Evolutionary conservation across 2,113 vertebrate species (phyloP).

Genomic region (Oxyruncus cristatus): DNA sequence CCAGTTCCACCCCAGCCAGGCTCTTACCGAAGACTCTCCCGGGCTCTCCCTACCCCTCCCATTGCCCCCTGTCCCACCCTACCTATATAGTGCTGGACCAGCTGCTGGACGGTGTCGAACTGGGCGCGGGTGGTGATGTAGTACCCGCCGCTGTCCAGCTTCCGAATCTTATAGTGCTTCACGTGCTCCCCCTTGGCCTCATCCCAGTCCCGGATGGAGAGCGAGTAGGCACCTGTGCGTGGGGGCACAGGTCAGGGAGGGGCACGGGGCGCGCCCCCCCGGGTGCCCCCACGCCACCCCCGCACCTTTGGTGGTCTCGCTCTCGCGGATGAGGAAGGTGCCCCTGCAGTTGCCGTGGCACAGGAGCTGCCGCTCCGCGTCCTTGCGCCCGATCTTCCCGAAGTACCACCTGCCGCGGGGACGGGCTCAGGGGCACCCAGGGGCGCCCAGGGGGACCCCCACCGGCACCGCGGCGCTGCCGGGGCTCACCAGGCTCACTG

Average conservation of each 20-base stretch:
- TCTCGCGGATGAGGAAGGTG: conserved; percentile 45
- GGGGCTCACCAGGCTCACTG: background rate
- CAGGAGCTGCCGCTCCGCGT: conserved; percentile 16
- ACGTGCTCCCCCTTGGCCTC: conserved; percentile 90
- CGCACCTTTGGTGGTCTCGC: background rate
- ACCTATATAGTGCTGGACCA: conserved; percentile 94
- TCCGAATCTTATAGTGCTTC: conserved; percentile 98
- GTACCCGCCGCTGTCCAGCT: conserved; percentile 93
- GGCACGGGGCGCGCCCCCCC: fast-evolving
- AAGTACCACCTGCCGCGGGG: background rate
- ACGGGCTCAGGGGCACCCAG: background rate
- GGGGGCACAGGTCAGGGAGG: background rate
- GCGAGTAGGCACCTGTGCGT: conserved; percentile 82
- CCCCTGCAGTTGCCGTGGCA: background rate
- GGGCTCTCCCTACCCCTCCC: background rate
- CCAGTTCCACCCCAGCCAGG: background rate
- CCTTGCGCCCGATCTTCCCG: conserved; percentile 17
- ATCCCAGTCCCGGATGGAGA: conserved; percentile 96
- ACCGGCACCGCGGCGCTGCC: background rate
- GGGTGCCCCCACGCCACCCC: fast-evolving
- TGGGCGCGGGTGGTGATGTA: conserved; percentile 97
- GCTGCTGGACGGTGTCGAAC: conserved; percentile 86
- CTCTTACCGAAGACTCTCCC: background rate
- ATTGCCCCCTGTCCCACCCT: background rate
- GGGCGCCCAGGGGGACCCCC: background rate